Conservation (phyloP, 2,888 invertebrate genomes). For the Dorcus hopei region DNA sequence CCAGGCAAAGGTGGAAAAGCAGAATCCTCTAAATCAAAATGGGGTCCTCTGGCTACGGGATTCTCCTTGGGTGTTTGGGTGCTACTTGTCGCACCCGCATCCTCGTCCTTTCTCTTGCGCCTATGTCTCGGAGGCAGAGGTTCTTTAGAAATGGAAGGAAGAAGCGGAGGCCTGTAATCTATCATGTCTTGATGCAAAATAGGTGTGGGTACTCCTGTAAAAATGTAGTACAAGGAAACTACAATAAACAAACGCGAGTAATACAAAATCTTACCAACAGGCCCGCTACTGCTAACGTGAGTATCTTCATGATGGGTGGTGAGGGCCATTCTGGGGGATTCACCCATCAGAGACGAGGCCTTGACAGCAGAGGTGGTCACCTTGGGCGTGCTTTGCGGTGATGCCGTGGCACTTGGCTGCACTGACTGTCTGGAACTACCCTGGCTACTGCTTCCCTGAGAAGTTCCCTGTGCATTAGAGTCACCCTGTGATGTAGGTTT, state of each 20-base stretch:
- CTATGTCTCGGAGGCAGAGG: slow-evolving; percentile 48
- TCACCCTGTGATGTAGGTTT: slow-evolving; percentile 28
- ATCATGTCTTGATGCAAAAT: slow-evolving; percentile 5
- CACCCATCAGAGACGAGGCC: slow-evolving; percentile 22
- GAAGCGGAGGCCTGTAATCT: slow-evolving; percentile 18
- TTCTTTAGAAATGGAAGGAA: slow-evolving; percentile 40
- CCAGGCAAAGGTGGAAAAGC: slow-evolving; percentile 81
- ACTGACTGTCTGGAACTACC: slow-evolving; percentile 25
- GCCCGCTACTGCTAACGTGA: slow-evolving; percentile 30
- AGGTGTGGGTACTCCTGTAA: neutral
- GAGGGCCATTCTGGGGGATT: slow-evolving; percentile 27
- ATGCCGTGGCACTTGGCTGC: slow-evolving; percentile 26
- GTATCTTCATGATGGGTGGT: slow-evolving; percentile 29
- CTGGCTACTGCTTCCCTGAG: slow-evolving; percentile 24
- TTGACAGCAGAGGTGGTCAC: slow-evolving; percentile 17
- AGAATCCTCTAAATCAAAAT: slow-evolving; percentile 75
- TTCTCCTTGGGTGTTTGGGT: slow-evolving; percentile 23
- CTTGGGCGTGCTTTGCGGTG: slow-evolving; percentile 29
- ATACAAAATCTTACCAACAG: slow-evolving; percentile 29
- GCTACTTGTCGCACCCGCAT: slow-evolving; percentile 20
- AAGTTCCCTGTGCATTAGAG: slow-evolving; percentile 29
- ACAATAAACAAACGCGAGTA: neutral
- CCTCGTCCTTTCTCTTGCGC: slow-evolving; percentile 49
- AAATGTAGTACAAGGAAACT: neutral
- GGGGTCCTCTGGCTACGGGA: slow-evolving; percentile 49